Base-by-base conservation (phyloP, 2,888 invertebrate genomes). In the Drosophila paramelanica region DNA sequence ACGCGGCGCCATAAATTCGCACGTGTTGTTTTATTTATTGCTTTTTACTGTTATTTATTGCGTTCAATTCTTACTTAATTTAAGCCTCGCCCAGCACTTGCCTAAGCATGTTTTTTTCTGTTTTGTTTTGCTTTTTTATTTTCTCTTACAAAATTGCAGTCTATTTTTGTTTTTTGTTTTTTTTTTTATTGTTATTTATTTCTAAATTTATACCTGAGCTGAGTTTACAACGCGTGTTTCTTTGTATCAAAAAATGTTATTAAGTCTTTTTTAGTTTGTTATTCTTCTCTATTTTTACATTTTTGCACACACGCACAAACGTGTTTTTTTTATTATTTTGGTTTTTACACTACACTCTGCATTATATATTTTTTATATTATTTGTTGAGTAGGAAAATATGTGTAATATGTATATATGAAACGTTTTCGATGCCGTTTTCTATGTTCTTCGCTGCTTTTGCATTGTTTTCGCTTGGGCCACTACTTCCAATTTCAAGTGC, bases 1-100 rank as follows among this genome's bases (percentile, higher is more conserved):
- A 91, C 94, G 93, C 85, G 93, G 93, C 90, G 94, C 93, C 93
- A 93, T 93, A 90, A 78, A 86, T 88, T 86, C 73, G 62, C 57
- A 59, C 52, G 71, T 70, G 59, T 53, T 53, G 45, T 8, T 1
- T 31, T 3, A 8, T 31, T 31, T 31, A 10, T 10, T 23, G 23
- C 23, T 31, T 31, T 23, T 23, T 43, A 38, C 51, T 13, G 55
- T 8, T 25, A n/a, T 23, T 46, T 7, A 11, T 41, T 51, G 42
- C 42, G 25, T 25, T 38, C 14, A 46, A 27, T 70, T 25, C 39
- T 23, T 31, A 8, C 14, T 38, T 11, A 13, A 10, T 33, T 53
- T 69, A 50, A 25, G 31, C 39, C 38, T 53, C 45, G 47, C 31
- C 5, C 46, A 49, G 36, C 56, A 45, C 10, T 53, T 42, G 64